Conservation (phyloP, 2,888 invertebrate genomes). For the Piscicola geometra region DNA sequence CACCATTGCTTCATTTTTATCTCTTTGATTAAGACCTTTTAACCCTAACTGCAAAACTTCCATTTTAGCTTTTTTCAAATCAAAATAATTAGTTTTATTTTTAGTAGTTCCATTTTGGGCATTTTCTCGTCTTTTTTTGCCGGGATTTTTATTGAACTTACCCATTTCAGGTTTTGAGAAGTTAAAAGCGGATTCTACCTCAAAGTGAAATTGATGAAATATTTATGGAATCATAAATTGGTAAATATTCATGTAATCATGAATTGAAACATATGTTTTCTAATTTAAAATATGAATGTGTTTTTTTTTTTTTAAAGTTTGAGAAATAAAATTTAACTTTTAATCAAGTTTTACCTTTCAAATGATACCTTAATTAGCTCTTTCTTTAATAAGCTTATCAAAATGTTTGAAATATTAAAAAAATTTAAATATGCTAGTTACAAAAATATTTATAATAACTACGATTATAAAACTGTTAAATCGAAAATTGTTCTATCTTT, state of each 20-base stretch:
- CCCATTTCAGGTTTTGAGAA: no score
- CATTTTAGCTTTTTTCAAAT: slow-evolving; percentile 71
- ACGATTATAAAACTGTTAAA: neutral
- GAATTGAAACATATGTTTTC: neutral
- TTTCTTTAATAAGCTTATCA: neutral
- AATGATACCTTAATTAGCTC: neutral
- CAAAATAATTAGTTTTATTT: slow-evolving; percentile 46
- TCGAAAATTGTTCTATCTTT: neutral
- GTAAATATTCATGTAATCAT: neutral
- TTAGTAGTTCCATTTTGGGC: neutral
- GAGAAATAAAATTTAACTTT: neutral
- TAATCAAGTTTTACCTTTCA: neutral
- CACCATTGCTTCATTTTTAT: slow-evolving; percentile 73
- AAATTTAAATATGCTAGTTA: no score
- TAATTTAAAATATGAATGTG: neutral
- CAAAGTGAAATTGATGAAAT: no score
- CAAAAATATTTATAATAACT: no score
- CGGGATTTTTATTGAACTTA: neutral
- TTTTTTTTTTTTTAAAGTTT: neutral
- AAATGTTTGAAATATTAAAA: neutral
- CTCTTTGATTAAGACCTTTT: slow-evolving; percentile 67
- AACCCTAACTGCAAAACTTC: slow-evolving; percentile 81
- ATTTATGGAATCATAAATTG: no score
- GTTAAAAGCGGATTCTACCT: no score
- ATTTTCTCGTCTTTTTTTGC: slow-evolving; percentile 1